These are phyloP conservation scores for Leucophenga montana DNA, from an alignment of 2,888 invertebrate species.

Conservation along the genomic window DNA sequence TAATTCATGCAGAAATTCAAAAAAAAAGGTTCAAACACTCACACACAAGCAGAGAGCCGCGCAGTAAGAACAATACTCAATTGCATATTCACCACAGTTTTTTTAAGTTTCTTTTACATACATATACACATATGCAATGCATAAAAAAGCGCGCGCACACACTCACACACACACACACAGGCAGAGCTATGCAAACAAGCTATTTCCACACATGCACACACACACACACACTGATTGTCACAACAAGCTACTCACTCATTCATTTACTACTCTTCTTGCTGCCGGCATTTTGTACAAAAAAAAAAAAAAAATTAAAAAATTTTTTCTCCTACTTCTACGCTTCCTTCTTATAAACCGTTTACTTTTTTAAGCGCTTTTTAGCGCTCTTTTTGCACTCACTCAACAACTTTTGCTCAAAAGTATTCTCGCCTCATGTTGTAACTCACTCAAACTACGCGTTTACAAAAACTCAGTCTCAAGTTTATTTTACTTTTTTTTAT, in stretches of 20 bases:
- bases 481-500: neutral
- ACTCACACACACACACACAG: slow-evolving; percentile 25
- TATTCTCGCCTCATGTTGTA: no score
- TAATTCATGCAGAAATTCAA: slow-evolving; percentile 20
- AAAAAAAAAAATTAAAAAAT: no score
- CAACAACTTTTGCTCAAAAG: no score
- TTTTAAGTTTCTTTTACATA: slow-evolving; percentile 55
- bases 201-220: slow-evolving; percentile 27
- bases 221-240: neutral
- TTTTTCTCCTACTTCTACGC: no score
- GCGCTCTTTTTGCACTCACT: no score
- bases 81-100: slow-evolving; percentile 58
- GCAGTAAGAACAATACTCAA: slow-evolving; percentile 54
- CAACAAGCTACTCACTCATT: slow-evolving; percentile 17
- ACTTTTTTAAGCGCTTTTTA: no score
- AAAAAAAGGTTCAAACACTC: slow-evolving; percentile 43
- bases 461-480: slow-evolving; percentile 1
- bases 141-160: slow-evolving; percentile 44
- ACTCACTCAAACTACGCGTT: neutral
- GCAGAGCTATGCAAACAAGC: neutral
- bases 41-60: slow-evolving; percentile 37
- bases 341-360: no score
- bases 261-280: slow-evolving; percentile 29
- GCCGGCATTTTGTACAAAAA: neutral
- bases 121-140: slow-evolving; percentile 53